These are phyloP conservation scores for Plebejus argus DNA, from an alignment of 2,888 invertebrate species.

Conservation along the genomic window DNA sequence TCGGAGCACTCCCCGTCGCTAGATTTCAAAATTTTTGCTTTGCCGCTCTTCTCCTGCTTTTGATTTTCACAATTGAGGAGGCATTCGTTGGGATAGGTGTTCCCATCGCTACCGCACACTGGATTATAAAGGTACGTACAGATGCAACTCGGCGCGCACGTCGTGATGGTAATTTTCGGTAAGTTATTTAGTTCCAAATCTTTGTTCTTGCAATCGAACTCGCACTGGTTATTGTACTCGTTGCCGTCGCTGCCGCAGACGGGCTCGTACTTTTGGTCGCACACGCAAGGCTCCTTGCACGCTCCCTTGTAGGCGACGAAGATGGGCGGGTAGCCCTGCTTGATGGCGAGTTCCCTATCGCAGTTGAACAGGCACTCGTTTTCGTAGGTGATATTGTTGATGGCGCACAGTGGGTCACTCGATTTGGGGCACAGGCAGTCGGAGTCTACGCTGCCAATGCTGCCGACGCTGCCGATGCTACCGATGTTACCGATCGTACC, in stretches of 20 bases:
- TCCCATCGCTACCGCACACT: slow-evolving; percentile 39
- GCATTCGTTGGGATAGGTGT: slow-evolving; percentile 38
- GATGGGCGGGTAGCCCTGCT: slow-evolving; percentile 10
- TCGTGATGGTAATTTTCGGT: neutral
- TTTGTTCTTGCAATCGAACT: slow-evolving; percentile 40
- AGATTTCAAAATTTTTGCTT: slow-evolving; percentile 21
- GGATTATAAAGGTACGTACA: slow-evolving; percentile 40
- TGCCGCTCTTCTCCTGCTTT: slow-evolving; percentile 7
- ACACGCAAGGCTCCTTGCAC: slow-evolving; percentile 35
- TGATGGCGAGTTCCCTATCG: slow-evolving; percentile 1
- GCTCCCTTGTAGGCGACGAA: slow-evolving; percentile 5
- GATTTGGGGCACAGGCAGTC: neutral
- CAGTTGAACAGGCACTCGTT: slow-evolving; percentile 30
- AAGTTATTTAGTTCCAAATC: slow-evolving; percentile 35
- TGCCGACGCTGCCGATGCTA: neutral
- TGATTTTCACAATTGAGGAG: slow-evolving; percentile 36
- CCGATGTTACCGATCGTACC: neutral
- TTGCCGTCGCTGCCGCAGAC: slow-evolving; percentile 42
- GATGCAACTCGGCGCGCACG: slow-evolving; percentile 37
- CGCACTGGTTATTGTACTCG: slow-evolving; percentile 41
- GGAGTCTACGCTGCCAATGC: neutral
- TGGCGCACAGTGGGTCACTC: slow-evolving; percentile 15
- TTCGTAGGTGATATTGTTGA: slow-evolving; percentile 4
- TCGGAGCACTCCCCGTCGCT: slow-evolving; percentile 36
- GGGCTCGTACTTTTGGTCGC: slow-evolving; percentile 35